Evolutionary conservation across 2,888 invertebrate genomes (phyloP).

Genomic region (Emesis furor): DNA sequence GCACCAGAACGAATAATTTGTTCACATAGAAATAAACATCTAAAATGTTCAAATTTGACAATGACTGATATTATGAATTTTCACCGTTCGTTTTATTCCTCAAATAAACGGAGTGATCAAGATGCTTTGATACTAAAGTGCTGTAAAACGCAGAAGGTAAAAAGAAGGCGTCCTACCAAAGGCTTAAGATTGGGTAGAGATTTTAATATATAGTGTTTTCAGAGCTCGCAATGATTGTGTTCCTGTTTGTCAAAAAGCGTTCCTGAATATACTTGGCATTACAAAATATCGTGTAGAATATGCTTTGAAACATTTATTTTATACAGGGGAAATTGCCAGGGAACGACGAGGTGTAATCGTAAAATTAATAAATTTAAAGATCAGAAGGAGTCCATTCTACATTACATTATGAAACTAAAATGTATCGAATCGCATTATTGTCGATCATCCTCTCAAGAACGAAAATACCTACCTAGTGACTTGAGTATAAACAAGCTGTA

Average conservation of each 20-base stretch:
- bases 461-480: conserved; percentile 68
- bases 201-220: conserved; percentile 45
- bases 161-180: conserved; percentile 60
- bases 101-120: conserved; percentile 51
- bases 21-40: conserved; percentile 53
- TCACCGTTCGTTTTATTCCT: conserved; percentile 51
- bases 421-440: conserved; percentile 69
- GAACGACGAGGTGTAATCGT: conserved; percentile 60
- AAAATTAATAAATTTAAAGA: conserved; percentile 57
- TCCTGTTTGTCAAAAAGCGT: conserved; percentile 58
- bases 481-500: conserved; percentile 70
- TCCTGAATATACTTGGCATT: conserved; percentile 59
- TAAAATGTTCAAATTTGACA: conserved; percentile 53
- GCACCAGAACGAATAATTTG: conserved; percentile 56
- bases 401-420: conserved; percentile 58
- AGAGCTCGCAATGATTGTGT: conserved; percentile 50
- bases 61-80: conserved; percentile 49
- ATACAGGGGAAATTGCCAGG: conserved; percentile 56
- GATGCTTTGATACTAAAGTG: conserved; percentile 61
- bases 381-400: conserved; percentile 30
- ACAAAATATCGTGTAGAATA: conserved; percentile 58
- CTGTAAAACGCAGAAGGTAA: conserved; percentile 50
- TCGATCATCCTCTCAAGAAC: conserved; percentile 68
- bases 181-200: conserved; percentile 53
- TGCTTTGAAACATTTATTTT: conserved; percentile 56